Evolutionary conservation across 2,888 invertebrate species (phyloP).

Genomic region (Tipula unca): DNA sequence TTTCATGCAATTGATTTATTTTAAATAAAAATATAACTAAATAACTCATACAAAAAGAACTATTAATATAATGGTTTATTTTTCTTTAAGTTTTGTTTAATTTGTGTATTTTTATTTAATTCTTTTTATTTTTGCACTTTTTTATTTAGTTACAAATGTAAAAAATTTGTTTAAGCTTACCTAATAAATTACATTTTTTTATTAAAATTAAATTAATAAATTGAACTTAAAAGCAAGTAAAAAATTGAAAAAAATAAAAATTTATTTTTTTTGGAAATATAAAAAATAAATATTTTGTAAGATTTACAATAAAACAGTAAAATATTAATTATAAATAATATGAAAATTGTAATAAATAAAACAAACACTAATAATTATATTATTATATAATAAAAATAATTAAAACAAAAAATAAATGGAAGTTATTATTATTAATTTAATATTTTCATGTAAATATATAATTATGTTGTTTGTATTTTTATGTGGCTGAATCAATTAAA

Average conservation of each 20-base stretch:
- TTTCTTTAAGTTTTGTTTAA: neutral
- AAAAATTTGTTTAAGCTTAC: neutral
- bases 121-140: too few species aligned
- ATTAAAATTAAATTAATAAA: neutral
- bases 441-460: neutral
- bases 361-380: neutral
- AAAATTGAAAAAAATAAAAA: neutral
- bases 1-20: neutral
- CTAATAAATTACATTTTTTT: neutral
- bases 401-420: neutral
- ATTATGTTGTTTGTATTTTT: neutral
- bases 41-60: neutral
- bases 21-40: neutral
- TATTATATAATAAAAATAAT: neutral
- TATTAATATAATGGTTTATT: neutral
- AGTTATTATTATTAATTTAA: neutral
- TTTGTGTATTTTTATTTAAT: neutral
- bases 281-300: neutral
- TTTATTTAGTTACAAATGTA: neutral
- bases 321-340: neutral
- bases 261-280: neutral
- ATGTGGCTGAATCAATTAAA: too few species aligned
- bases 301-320: neutral
- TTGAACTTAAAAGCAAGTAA: neutral
- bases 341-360: neutral